Conservation (phyloP, 1,140 invertebrate species). For the Dicyema japonicum region DNA sequence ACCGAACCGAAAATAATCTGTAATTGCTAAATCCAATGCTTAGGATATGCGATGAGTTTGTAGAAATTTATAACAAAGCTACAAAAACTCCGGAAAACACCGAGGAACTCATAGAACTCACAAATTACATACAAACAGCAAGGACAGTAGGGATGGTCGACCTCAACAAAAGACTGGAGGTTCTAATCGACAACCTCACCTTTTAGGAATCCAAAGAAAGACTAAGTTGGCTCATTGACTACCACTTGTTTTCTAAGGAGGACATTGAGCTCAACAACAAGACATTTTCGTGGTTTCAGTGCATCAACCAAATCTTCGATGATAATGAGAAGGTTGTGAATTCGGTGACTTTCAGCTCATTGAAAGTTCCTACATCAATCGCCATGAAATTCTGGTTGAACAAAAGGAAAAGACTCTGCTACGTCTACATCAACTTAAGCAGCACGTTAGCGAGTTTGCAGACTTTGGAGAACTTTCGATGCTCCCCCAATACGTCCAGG, state of each 20-base stretch:
- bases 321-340: conserved; percentile 13
- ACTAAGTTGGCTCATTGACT: conserved; percentile 14
- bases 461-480: conserved; percentile 19
- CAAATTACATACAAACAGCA: conserved; percentile 12
- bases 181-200: neutral
- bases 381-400: conserved; percentile 36
- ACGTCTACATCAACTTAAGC: no score
- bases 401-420: conserved; percentile 29
- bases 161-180: conserved; percentile 11
- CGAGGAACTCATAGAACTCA: conserved; percentile 15
- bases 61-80: conserved; percentile 9
- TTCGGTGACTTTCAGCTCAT: conserved; percentile 22
- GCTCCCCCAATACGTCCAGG: conserved; percentile 22
- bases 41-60: conserved; percentile 8
- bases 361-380: conserved; percentile 39
- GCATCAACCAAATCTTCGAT: conserved; percentile 17
- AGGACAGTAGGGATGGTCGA: conserved; percentile 11
- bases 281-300: conserved; percentile 15
- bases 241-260: conserved; percentile 7
- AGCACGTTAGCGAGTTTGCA: no score
- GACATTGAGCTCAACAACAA: conserved; percentile 16
- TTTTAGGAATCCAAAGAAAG: conserved; percentile 10
- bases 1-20: no score
- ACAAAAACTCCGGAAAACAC: conserved; percentile 13
- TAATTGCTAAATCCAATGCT: no score